These are phyloP conservation scores for Suricata suricatta DNA, from an alignment of 2,113 vertebrate species.

Conservation along the genomic window DNA sequence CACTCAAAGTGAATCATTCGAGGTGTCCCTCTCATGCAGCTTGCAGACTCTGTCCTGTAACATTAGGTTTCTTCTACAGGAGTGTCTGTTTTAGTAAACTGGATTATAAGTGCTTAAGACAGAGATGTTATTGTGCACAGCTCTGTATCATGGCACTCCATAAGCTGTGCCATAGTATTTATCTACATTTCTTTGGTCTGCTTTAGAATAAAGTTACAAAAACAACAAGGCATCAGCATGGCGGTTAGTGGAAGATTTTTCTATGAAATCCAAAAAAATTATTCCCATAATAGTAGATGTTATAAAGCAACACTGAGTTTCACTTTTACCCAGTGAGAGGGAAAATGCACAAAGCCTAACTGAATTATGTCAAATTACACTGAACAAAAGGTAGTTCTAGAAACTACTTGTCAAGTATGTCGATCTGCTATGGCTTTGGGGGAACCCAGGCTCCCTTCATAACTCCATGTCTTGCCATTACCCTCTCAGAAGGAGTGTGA, in stretches of 20 bases:
- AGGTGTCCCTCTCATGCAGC: neutral
- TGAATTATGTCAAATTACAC: slow-evolving; percentile 68
- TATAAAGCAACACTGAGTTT: neutral
- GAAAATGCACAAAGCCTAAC: slow-evolving; percentile 48
- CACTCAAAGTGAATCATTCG: neutral
- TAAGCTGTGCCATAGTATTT: neutral
- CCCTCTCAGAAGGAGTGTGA: slow-evolving; percentile 28
- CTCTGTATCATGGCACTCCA: neutral
- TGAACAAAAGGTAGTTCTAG: slow-evolving; percentile 73
- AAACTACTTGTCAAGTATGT: slow-evolving; percentile 70
- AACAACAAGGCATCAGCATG: neutral
- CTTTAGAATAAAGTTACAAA: neutral
- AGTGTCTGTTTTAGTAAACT: neutral
- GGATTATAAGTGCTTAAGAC: neutral
- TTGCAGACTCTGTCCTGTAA: neutral
- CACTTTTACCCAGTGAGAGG: neutral
- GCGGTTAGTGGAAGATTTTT: neutral
- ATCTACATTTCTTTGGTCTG: neutral
- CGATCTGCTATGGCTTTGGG: slow-evolving; percentile 65
- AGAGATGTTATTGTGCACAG: fast-evolving
- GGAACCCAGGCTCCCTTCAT: slow-evolving; percentile 48
- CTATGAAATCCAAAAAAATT: slow-evolving; percentile 30
- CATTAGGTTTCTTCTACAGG: neutral
- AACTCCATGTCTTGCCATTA: slow-evolving; percentile 69
- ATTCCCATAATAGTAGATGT: neutral